Conservation (phyloP, 2,797 vertebrate genomes). For the Amniataba percoides region DNA sequence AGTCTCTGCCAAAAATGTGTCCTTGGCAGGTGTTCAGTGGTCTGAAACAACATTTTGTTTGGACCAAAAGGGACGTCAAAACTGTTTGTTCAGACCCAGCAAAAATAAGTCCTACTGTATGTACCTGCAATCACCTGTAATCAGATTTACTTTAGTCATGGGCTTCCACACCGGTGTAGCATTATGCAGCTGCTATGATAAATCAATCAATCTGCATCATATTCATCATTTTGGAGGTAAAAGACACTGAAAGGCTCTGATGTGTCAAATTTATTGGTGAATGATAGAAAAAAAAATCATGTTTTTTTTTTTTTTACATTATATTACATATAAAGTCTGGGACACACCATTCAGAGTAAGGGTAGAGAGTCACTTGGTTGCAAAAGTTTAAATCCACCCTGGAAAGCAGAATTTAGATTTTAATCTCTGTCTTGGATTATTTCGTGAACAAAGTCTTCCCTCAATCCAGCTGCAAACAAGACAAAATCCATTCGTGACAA, state of each 20-base stretch:
- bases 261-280: background rate
- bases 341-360: constrained; percentile 2
- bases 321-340: constrained; percentile 4
- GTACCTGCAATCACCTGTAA: constrained; percentile 8
- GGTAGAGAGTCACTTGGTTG: constrained; percentile 6
- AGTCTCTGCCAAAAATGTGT: constrained; percentile 30
- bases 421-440: constrained; percentile 41
- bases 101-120: background rate
- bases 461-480: constrained; percentile 33
- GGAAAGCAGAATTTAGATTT: constrained; percentile 17
- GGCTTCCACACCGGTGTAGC: constrained; percentile 22
- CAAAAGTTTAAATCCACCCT: constrained; percentile 27
- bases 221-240: constrained; percentile 17
- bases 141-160: background rate
- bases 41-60: constrained; percentile 27
- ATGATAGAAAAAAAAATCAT: background rate
- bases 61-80: constrained; percentile 24
- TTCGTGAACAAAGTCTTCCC: constrained; percentile 35
- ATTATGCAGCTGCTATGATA: constrained; percentile 4
- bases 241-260: background rate
- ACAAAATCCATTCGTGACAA: constrained; percentile 13
- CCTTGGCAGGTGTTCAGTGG: constrained; percentile 23
- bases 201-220: constrained; percentile 20
- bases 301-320: constrained; percentile 7
- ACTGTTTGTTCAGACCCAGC: constrained; percentile 19